A percentile compares a stretch with the other conserved stretches of the same genome.
Conservation (phyloP, 2,888 invertebrate genomes). For the Ethmia dodecea region DNA sequence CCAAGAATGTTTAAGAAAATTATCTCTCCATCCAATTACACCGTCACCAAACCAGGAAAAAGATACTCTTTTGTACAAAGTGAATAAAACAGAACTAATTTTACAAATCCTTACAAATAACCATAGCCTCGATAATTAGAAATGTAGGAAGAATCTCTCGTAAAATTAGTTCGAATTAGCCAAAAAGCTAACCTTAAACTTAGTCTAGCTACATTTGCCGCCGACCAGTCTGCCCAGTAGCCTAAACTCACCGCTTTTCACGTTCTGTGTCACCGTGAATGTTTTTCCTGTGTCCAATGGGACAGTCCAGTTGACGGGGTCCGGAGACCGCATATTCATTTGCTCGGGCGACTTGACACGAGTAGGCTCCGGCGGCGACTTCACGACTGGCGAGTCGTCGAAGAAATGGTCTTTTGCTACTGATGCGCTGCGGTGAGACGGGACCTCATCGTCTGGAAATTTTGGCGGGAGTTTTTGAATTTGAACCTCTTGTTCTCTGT, state of each 20-base stretch:
- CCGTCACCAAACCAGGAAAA: slow-evolving; percentile 37
- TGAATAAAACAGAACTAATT: slow-evolving; percentile 26
- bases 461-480: slow-evolving; percentile 9
- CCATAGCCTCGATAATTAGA: slow-evolving; percentile 1
- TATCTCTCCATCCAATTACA: not conserved
- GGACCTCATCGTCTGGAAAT: slow-evolving; percentile 66
- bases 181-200: slow-evolving; percentile 18
- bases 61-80: slow-evolving; percentile 54
- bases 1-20: no score
- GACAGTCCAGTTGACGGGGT: slow-evolving; percentile 97
- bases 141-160: slow-evolving; percentile 13
- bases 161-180: slow-evolving; percentile 28
- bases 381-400: slow-evolving; percentile 82
- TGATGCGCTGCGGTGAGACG: slow-evolving; percentile 69
- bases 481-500: no score
- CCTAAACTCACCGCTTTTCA: slow-evolving; percentile 79
- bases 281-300: slow-evolving; percentile 95
- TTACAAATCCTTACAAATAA: slow-evolving; percentile 24
- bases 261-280: slow-evolving; percentile 95
- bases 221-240: slow-evolving; percentile 41
- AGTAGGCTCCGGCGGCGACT: slow-evolving; percentile 95
- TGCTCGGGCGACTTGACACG: slow-evolving; percentile 95
- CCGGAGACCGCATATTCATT: slow-evolving; percentile 94
- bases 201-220: slow-evolving; percentile 44
- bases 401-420: slow-evolving; percentile 74